These are phyloP conservation scores for Hyperopisus bebe DNA, from an alignment of 2,113 vertebrate species.

Conservation along the genomic window DNA sequence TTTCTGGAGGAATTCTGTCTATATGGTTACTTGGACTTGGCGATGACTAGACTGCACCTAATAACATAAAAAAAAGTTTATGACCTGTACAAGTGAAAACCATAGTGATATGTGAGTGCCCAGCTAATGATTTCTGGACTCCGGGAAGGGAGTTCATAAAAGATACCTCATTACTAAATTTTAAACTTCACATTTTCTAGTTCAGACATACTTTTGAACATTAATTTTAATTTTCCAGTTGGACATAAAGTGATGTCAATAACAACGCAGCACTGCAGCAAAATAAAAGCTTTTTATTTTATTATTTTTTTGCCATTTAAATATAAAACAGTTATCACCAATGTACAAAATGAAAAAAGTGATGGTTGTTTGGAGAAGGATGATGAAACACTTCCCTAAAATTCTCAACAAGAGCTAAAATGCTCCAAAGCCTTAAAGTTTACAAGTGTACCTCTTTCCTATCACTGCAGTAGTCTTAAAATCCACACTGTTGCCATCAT, in stretches of 20 bases:
- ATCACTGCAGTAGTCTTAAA: constrained; percentile 17
- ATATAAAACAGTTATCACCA: constrained; percentile 62
- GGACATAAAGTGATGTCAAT: background rate
- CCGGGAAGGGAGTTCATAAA: background rate
- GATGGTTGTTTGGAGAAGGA: constrained; percentile 37
- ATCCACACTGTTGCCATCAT: background rate
- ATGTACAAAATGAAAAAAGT: constrained; percentile 52
- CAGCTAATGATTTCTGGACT: background rate
- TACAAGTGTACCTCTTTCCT: background rate
- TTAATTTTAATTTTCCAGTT: background rate
- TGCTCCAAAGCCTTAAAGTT: constrained; percentile 29
- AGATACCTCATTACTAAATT: background rate
- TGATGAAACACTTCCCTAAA: constrained; percentile 34
- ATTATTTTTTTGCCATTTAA: constrained; percentile 48
- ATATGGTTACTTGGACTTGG: background rate
- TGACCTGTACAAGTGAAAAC: background rate
- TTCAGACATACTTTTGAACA: background rate
- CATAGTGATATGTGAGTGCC: background rate
- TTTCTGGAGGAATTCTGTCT: background rate
- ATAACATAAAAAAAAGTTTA: background rate
- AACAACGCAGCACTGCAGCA: constrained; percentile 22
- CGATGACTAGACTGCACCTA: background rate
- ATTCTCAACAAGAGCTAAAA: constrained; percentile 29
- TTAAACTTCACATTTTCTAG: background rate
- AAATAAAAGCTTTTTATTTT: constrained; percentile 53